Conservation (phyloP, 2,797 vertebrate genomes). For the Micromesistius poutassou region DNA sequence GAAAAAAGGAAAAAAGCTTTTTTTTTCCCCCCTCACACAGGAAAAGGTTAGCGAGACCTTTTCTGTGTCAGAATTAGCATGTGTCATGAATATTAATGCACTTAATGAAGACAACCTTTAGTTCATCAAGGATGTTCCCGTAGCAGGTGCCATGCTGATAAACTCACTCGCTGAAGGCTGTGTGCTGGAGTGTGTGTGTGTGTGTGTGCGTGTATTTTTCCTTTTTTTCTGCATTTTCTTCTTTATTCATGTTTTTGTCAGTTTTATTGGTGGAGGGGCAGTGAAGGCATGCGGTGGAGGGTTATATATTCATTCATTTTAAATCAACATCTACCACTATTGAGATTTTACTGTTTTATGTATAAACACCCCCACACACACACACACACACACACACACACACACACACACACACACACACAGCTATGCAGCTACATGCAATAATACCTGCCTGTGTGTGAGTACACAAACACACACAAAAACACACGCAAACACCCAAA, state of each 20-base stretch:
- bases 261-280: neutral
- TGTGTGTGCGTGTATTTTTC: slow-evolving; percentile 5
- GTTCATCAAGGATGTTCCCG: slow-evolving; percentile 99
- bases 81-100: slow-evolving; percentile 99
- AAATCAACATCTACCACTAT: slow-evolving; percentile 22
- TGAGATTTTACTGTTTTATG: neutral
- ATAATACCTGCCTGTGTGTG: neutral
- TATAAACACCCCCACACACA: too few relatives aligned
- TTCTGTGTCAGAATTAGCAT: slow-evolving; percentile 99
- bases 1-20: slow-evolving; percentile 61
- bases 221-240: slow-evolving; percentile 45
- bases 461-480: neutral
- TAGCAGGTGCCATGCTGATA: slow-evolving; percentile 97
- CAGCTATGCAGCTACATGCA: neutral
- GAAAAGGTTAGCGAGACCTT: slow-evolving; percentile 99
- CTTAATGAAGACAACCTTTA: slow-evolving; percentile 99
- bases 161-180: slow-evolving; percentile 85
- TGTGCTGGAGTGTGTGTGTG: slow-evolving; percentile 20
- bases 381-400: too few relatives aligned
- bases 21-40: slow-evolving; percentile 71
- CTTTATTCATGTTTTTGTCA: slow-evolving; percentile 24
- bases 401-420: too few relatives aligned
- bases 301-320: slow-evolving; percentile 1
- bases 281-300: too few relatives aligned
- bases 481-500: neutral